Conservation (phyloP, 2,113 vertebrate genomes). For the Larimichthys polyactis region DNA sequence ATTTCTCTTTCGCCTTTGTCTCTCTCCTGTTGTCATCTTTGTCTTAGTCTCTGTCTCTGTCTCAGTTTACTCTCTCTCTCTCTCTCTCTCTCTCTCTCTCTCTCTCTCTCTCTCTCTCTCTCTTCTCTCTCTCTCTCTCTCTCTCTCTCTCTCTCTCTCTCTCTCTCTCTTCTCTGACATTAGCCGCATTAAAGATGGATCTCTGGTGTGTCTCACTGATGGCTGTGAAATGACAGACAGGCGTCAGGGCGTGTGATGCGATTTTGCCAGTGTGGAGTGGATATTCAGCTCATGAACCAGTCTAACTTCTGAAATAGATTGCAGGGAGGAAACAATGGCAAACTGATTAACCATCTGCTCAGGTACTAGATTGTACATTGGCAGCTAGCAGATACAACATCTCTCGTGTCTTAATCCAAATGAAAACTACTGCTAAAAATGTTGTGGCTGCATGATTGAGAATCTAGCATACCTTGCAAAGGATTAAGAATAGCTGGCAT, state of each 20-base stretch:
- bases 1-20: conserved; percentile 70
- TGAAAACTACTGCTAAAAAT: conserved; percentile 4
- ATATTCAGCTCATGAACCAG: conserved; percentile 60
- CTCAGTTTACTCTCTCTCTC: conserved; percentile 24
- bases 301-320: conserved; percentile 43
- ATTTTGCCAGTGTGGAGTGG: conserved; percentile 39
- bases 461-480: not conserved
- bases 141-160: conserved; percentile 14
- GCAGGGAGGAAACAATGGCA: not conserved
- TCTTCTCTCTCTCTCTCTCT: conserved; percentile 22
- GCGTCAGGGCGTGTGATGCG: conserved; percentile 40
- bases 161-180: conserved; percentile 49
- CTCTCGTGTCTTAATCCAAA: conserved; percentile 13
- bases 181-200: conserved; percentile 76
- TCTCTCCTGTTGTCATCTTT: conserved; percentile 52
- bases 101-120: conserved; percentile 12
- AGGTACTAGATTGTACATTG: conserved; percentile 16
- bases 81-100: conserved; percentile 14
- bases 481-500: not conserved
- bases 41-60: conserved; percentile 24
- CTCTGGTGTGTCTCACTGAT: conserved; percentile 36
- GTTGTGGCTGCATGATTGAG: not conserved
- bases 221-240: conserved; percentile 58
- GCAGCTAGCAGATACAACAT: conserved; percentile 33
- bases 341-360: conserved; percentile 35